Base-by-base conservation (phyloP, 2,113 vertebrate genomes). In the Cettia cetti region DNA sequence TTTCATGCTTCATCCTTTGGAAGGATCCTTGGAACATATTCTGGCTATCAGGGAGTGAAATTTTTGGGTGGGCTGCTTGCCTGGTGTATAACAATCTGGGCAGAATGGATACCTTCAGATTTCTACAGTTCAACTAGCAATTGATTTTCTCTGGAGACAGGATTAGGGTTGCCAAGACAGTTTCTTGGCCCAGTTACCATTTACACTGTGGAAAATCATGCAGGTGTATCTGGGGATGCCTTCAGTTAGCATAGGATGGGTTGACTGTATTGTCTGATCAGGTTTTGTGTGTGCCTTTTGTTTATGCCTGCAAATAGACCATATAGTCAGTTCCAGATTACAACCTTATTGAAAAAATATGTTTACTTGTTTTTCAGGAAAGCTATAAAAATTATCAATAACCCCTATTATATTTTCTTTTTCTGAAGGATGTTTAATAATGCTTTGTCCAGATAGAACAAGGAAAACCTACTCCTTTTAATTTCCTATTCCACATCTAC, bases 41-140 rank as follows among this genome's bases (percentile, higher is more conserved):
- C 50, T 13, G 35, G 71, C 71, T 90, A 68, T 71, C 24, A 15
- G 44, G 59, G 76, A 80, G 76, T 70, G 47, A 72, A 74, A 78
- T 78, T 78, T 93, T 90, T 90, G 75, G 83, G 89, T 89, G 76
- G 64, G 54, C 27, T 89, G 39, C 76, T 56, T 92, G 80, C 82
- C 60, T 92, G 64, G 75, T 64, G 56, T 72, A 89, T 52, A 28
- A 33, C 88, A 93, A 77, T 94, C 78, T 95, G 91, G 85, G 60
- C 75, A 86, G 75, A 96, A 72, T 20, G 47, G 68, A 59, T 85
- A 68, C 75, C 89, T 91, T 95, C 1, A 6, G 54, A 71, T 56
- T 90, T 52, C 59, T 78, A 64, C 68, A 82, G 64, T 88, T 96
- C 87, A 94, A 42, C 68, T 90, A 50, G 72, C 92, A 91, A 88